Percentiles rank a stretch among this genome's conserved stretches.
Conservation (phyloP, 2,113 vertebrate species). For the Anguilla japonica region DNA sequence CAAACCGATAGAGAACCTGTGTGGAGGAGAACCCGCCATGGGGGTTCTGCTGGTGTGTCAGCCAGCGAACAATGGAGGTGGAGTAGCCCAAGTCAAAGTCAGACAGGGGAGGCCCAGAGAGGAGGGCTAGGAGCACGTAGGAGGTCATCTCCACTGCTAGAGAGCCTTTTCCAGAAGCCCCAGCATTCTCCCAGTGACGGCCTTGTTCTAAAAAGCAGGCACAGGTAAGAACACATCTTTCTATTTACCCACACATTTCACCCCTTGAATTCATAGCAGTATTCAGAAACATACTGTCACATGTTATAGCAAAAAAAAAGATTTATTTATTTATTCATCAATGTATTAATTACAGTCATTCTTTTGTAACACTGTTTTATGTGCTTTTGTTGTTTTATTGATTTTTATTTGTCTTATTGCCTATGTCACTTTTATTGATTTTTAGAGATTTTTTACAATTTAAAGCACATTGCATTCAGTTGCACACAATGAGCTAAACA, state of each 20-base stretch:
- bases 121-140: slow-evolving; percentile 70
- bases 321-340: no score
- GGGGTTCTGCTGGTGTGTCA: slow-evolving; percentile 73
- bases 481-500: no score
- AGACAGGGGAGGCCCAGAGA: slow-evolving; percentile 49
- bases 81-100: slow-evolving; percentile 56
- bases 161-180: slow-evolving; percentile 30
- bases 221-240: not conserved
- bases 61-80: slow-evolving; percentile 69
- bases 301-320: no score
- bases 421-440: no score
- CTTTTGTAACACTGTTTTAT: no score
- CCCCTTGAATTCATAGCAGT: not conserved
- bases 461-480: no score
- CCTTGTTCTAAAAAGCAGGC: not conserved
- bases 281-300: not conserved
- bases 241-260: not conserved
- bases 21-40: slow-evolving; percentile 81
- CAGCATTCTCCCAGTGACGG: slow-evolving; percentile 3
- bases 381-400: no score
- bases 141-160: slow-evolving; percentile 73
- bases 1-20: slow-evolving; percentile 38
- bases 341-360: no score
- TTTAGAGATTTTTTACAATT: no score
- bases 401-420: no score